Percentiles rank a stretch among this genome's conserved stretches.
phyloP scores from a whole-genome alignment of 2,888 invertebrate species.

The Schizotus pectinicornis region DNA sequence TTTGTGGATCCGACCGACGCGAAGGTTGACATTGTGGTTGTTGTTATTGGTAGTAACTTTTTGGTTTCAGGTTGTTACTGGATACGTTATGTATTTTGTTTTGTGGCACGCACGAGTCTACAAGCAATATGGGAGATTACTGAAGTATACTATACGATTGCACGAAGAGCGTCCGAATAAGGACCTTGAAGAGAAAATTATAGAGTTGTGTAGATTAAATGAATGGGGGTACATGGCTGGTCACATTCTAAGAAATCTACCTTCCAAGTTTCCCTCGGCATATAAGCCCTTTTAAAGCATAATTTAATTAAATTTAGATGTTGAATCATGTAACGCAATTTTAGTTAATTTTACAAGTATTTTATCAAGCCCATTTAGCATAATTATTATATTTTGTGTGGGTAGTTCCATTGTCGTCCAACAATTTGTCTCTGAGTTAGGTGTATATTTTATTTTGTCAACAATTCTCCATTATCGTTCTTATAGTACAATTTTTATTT shows the following conservation, averaged over 20 bases:
- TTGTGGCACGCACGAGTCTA: slow-evolving; percentile 83
- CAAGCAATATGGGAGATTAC: slow-evolving; percentile 80
- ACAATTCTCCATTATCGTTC: no score
- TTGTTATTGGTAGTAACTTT: slow-evolving; percentile 4
- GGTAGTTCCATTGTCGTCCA: no score
- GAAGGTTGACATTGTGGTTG: slow-evolving; percentile 65
- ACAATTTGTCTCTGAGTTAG: no score
- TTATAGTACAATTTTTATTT: no score
- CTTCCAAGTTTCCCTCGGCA: slow-evolving; percentile 71
- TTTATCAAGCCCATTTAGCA: slow-evolving; percentile 4
- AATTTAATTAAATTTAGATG: slow-evolving; percentile 3
- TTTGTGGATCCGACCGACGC: slow-evolving; percentile 80
- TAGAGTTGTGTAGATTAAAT: slow-evolving; percentile 69
- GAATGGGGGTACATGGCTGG: slow-evolving; percentile 74
- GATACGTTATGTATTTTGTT: slow-evolving; percentile 71
- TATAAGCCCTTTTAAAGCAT: slow-evolving; percentile 77
- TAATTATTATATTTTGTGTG: background rate
- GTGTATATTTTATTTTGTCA: no score
- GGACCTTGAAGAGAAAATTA: slow-evolving; percentile 73
- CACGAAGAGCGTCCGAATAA: slow-evolving; percentile 81
- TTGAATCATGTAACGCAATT: slow-evolving; percentile 6
- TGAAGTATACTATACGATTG: slow-evolving; percentile 76
- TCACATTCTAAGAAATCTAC: slow-evolving; percentile 64
- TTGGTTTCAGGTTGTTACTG: slow-evolving; percentile 35
- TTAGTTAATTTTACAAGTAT: no score